Base-by-base conservation (phyloP, 1,140 invertebrate species). In the Watersipora subatra region DNA sequence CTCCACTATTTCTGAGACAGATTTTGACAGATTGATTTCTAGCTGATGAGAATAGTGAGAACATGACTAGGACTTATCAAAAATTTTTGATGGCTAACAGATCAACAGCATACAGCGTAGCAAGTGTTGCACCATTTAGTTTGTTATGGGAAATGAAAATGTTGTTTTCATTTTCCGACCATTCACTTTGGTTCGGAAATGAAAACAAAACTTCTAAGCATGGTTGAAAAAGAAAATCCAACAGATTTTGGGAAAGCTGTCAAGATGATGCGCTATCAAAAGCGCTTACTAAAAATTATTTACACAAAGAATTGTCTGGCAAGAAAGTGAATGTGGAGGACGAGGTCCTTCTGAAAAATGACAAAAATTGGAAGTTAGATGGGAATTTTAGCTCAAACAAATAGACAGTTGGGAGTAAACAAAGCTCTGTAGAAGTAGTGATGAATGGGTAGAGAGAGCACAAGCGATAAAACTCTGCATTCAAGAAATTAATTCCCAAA, bases 11-110 rank as follows among this genome's bases (percentile, higher is more conserved):
- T n/a, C n/a, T n/a, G n/a, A n/a, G n/a, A n/a, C n/a, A n/a, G n/a
- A n/a, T n/a, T n/a, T n/a, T n/a, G n/a, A n/a, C n/a, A n/a, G n/a
- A n/a, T n/a, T n/a, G n/a, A n/a, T n/a, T n/a, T n/a, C n/a, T 61
- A n/a, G 64, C 66, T 22, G 22, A 29, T 12, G 64, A 29, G 24
- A 24, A 67, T 34, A 28, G 55, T 17, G 28, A 66, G 26, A 28
- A 64, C 25, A 65, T 61, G 65, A 34, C 26, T 25, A 46, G 28
- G 20, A 26, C 7, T 7, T 59, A 12, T 7, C 25, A 22, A 22
- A 59, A 59, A 26, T 59, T 59, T 7, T 22, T 59, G 20, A 22
- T 59, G 7, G 57, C 57, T 15, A 15, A 55, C 46, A 55, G 46
- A 55, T 15, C 46, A 26, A 59, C 57, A 7, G 7, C 57, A 12